A percentile compares a stretch with the other conserved stretches of the same genome.
These are phyloP conservation scores for Rhopalosiphum maidis DNA, from an alignment of 1,140 invertebrate species.

Conservation along the genomic window DNA sequence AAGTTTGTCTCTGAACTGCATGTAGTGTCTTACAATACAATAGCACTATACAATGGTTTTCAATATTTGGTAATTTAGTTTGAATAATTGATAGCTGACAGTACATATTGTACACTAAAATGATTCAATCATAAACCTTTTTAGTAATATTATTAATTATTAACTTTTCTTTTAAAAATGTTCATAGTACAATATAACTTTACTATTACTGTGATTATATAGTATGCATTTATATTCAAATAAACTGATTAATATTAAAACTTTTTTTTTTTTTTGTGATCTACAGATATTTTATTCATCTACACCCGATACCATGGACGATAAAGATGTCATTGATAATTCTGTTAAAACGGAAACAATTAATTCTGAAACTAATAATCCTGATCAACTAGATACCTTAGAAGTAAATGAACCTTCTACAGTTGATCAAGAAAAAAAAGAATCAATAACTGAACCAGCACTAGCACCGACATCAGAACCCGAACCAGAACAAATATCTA, in stretches of 20 bases:
- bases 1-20: too few species aligned
- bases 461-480: not conserved
- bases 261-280: not conserved
- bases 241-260: not conserved
- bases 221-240: not conserved
- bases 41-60: too few species aligned
- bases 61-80: too few species aligned
- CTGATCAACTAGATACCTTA: not conserved
- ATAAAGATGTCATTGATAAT: conserved; percentile 30
- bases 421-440: not conserved
- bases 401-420: not conserved
- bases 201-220: not conserved
- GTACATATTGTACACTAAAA: too few species aligned
- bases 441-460: not conserved
- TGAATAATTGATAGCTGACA: too few species aligned
- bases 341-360: not conserved
- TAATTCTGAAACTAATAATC: not conserved
- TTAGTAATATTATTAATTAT: too few species aligned
- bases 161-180: too few species aligned
- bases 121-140: too few species aligned
- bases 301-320: not conserved
- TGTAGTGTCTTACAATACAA: too few species aligned
- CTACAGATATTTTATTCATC: conserved; percentile 33
- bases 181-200: not conserved
- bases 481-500: not conserved